A percentile compares a stretch with the other conserved stretches of the same genome.
Conservation (phyloP, 2,113 vertebrate genomes). For the Syngnathus typhle region DNA sequence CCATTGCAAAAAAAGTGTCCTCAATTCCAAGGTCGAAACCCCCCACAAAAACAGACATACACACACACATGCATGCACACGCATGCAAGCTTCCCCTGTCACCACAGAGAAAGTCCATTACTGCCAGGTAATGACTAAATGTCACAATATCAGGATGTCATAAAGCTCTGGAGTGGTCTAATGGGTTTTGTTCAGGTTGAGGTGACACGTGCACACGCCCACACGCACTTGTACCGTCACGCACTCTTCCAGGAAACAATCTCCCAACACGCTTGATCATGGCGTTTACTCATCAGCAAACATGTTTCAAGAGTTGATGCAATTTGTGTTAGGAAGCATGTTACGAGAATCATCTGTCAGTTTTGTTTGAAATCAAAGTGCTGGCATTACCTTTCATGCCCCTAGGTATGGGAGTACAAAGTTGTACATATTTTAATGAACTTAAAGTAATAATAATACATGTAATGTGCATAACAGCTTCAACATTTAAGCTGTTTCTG, state of each 20-base stretch:
- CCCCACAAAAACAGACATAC: neutral
- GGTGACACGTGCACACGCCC: constrained; percentile 52
- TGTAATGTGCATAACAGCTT: neutral
- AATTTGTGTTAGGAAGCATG: constrained; percentile 36
- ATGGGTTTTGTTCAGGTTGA: constrained; percentile 73
- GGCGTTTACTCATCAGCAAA: constrained; percentile 36
- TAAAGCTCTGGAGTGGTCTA: constrained; percentile 70
- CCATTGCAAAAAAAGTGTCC: neutral
- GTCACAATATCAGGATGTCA: constrained; percentile 70
- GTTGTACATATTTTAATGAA: neutral
- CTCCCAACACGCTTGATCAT: constrained; percentile 28
- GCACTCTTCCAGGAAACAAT: constrained; percentile 49
- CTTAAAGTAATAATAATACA: neutral
- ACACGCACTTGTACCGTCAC: constrained; percentile 15
- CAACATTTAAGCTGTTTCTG: neutral
- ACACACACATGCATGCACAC: constrained; percentile 16
- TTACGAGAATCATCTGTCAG: constrained; percentile 30
- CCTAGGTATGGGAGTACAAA: neutral
- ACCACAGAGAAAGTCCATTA: constrained; percentile 66
- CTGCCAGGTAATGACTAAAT: constrained; percentile 68
- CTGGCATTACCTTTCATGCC: constrained; percentile 5
- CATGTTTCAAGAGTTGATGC: constrained; percentile 43
- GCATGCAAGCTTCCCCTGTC: constrained; percentile 31
- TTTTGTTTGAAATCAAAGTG: constrained; percentile 13
- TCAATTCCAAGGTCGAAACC: neutral